Evolutionary conservation across 2,113 vertebrate species (phyloP), one percentile per base, ranked within the genome.

Genomic region (Triplophysa rosa): DNA sequence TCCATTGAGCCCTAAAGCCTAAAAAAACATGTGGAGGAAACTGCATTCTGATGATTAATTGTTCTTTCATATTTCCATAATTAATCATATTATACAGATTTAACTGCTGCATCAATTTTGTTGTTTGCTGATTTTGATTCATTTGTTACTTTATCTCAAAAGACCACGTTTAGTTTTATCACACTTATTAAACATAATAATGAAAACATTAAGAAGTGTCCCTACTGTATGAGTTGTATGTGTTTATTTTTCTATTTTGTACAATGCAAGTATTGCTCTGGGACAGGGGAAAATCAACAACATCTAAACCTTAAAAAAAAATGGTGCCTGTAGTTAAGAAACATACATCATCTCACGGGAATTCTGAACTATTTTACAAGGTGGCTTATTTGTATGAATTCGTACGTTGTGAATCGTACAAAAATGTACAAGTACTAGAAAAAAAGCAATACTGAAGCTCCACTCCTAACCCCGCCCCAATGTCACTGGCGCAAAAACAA

Each of bases 21-120:
- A 33, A 21, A 52, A 61, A 72, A 72, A 72, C 56, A 72, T 72
- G 56, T 70, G 33, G 29, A 72, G 54, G 58, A 11, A 72, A 72
- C 54, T 72, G 54, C 70, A 59, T 54, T 42, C 54, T 72, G 54
- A 72, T 63, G 40, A 63, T 75, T 62, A 75, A 63, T 75, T 63
- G 17, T 63, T 49, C 59, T 14, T 75, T 63, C 40, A 63, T 63
- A 19, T 59, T 59, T 75, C 63, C 42, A 63, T 75, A 75, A 75
- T 75, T 75, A 73, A 47, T 63, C 59, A 29, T 13, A 14, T 47
- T 61, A 4, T 47, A 49, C 58, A 63, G 40, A 47, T 75, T 61
- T 14, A 17, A 16, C 70, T 42, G 14, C 40, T 26, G 12, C 16
- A 63, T 63, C 21, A n/a, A 14, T 63, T 75, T 75, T 49, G 59